These are phyloP conservation scores for Scaptomyza flava DNA, from an alignment of 2,888 invertebrate species.

Conservation along the genomic window DNA sequence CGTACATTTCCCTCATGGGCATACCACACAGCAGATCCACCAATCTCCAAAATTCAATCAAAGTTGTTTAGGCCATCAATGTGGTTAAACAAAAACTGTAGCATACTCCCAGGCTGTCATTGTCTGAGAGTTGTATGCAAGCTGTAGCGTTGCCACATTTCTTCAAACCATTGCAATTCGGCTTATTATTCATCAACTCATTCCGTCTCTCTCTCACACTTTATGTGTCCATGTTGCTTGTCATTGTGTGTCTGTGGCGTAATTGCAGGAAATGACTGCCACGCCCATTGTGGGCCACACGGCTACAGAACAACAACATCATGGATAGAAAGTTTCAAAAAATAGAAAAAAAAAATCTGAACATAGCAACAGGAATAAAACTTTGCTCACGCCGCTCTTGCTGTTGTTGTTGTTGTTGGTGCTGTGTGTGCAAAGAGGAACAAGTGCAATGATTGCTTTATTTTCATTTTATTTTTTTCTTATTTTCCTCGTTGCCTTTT, in stretches of 20 bases:
- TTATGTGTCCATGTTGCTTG: neutral
- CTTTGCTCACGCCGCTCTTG: slow-evolving; percentile 13
- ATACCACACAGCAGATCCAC: too few relatives aligned
- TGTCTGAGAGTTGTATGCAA: slow-evolving; percentile 7
- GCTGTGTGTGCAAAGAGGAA: slow-evolving; percentile 33
- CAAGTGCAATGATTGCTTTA: slow-evolving; percentile 73
- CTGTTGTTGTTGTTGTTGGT: slow-evolving; percentile 20
- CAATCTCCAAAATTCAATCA: slow-evolving; percentile 26
- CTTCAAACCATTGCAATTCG: slow-evolving; percentile 41
- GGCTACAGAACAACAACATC: slow-evolving; percentile 28
- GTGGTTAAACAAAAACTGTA: slow-evolving; percentile 35
- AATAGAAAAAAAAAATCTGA: slow-evolving; percentile 39
- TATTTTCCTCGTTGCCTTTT: slow-evolving; percentile 29
- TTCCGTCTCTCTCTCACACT: neutral
- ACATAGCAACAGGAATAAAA: slow-evolving; percentile 63
- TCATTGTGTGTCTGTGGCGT: slow-evolving; percentile 58
- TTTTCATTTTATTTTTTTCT: slow-evolving; percentile 33
- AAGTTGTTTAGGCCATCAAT: slow-evolving; percentile 8
- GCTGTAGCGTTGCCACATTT: slow-evolving; percentile 56
- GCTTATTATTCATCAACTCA: slow-evolving; percentile 53
- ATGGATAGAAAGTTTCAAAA: slow-evolving; percentile 28
- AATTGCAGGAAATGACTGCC: slow-evolving; percentile 79
- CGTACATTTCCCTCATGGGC: too few relatives aligned
- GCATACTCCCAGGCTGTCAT: slow-evolving; percentile 65
- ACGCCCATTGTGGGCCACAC: slow-evolving; percentile 74